Evolutionary conservation across 2,797 vertebrate genomes (phyloP), one percentile per base, ranked within the genome.

Genomic region (Dryobates pubescens): DNA sequence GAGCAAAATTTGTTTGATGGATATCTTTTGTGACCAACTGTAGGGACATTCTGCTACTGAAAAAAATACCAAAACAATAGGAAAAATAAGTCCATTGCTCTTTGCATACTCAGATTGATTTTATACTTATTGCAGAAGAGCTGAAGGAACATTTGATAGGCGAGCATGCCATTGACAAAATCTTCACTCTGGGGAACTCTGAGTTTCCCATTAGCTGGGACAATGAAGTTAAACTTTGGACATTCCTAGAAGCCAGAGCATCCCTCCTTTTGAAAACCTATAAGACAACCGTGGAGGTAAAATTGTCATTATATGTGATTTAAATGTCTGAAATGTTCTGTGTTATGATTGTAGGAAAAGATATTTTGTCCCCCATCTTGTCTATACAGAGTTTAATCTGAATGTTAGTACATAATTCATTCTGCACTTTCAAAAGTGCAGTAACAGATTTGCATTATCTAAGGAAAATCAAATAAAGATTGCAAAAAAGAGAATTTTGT

Each of bases 171-270:
- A 98, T 99, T 90, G 99, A 99, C 89, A 99, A 99, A 98, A 98
- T 99, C 97, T 99, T 99, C 97, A 99, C 99, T 29, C 95, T 99
- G 97, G 99, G 99, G 6, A 99, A 99, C 97, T 98, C 98, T 0
- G 99, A 99, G 82, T 99, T 99, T 91, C 99, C 99, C 2, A 98
- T 99, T 81, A 99, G 99, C 97, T 99, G 99, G 99, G 98, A 99
- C 77, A 99, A 99, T n/a, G 99, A 99, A 97, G 98, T 99, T 96
- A 99, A 99, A 96, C 96, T 99, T 91, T 99, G 99, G 99, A 99
- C 99, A 17, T 99, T 99, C 96, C 98, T 99, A 14, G 99, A 99
- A 97, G 99, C 98, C 54, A 97, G 99, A 92, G 98, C 99, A 36
- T 98, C 98, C 9, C 98, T 99, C 86, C 98, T 99, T 73, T 97